These are phyloP conservation scores for Chunga burmeisteri DNA, from an alignment of 2,113 vertebrate species.

Conservation along the genomic window DNA sequence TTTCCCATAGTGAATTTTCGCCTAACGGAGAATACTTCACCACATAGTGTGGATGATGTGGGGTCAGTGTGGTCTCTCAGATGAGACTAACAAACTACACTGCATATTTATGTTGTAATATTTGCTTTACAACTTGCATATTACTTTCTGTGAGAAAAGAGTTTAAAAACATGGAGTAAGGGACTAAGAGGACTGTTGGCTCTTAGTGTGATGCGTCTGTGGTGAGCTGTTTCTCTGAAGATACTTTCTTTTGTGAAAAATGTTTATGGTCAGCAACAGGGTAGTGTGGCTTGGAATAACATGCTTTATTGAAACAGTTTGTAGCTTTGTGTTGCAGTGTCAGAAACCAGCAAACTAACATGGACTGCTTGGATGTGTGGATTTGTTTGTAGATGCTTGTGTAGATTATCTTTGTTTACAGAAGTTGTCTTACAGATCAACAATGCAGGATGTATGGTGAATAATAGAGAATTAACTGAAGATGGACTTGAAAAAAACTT, in stretches of 20 bases:
- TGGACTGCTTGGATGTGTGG: not conserved
- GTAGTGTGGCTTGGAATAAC: not conserved
- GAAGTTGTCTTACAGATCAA: constrained; percentile 76
- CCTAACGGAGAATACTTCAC: not conserved
- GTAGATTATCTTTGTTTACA: not conserved
- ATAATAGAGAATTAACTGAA: constrained; percentile 81
- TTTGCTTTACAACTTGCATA: not conserved
- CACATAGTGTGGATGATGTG: not conserved
- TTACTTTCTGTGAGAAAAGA: not conserved
- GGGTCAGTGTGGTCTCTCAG: not conserved
- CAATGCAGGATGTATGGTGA: constrained; percentile 86
- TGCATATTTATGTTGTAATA: not conserved
- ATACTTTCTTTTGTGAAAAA: not conserved
- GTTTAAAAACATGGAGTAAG: not conserved
- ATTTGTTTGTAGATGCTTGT: not conserved
- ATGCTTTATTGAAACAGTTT: not conserved
- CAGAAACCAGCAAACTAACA: not conserved
- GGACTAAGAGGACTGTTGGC: not conserved
- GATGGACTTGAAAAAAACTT: constrained; percentile 88
- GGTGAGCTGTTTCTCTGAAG: not conserved
- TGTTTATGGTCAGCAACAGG: not conserved
- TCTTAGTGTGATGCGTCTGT: not conserved
- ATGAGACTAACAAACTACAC: not conserved
- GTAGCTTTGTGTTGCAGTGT: not conserved
- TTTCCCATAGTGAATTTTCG: not conserved